These are phyloP conservation scores for Drosophila nebulosa DNA, from an alignment of 1,140 invertebrate species.

Conservation along the genomic window DNA sequence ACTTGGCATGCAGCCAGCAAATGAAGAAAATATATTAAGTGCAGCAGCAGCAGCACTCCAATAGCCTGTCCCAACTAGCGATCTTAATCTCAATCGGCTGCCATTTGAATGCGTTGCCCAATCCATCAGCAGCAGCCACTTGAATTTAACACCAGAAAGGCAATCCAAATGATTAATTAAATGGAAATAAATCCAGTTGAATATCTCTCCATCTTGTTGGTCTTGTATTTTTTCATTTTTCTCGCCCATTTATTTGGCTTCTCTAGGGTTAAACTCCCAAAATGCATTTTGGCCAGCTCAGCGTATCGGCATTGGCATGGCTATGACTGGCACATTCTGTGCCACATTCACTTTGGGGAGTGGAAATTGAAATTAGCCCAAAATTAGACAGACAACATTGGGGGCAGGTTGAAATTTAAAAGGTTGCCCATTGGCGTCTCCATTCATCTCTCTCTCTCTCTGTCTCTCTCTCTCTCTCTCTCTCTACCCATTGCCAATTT, in stretches of 20 bases:
- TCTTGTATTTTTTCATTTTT: no score
- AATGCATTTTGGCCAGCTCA: constrained; percentile 30
- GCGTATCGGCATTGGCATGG: background rate
- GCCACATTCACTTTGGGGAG: constrained; percentile 7
- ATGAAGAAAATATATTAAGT: constrained; percentile 38
- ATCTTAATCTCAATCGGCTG: background rate
- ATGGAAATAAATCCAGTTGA: no score
- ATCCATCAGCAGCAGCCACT: background rate
- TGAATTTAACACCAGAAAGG: constrained; percentile 47
- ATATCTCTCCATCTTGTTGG: no score
- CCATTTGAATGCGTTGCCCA: constrained; percentile 42
- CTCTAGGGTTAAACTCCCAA: constrained; percentile 41
- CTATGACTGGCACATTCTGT: background rate
- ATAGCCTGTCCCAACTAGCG: background rate
- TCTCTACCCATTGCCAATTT: constrained; percentile 34
- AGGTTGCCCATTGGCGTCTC: constrained; percentile 45
- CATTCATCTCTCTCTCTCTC: constrained; percentile 5
- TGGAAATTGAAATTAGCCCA: constrained; percentile 72
- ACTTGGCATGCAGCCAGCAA: constrained; percentile 56
- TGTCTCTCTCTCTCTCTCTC: constrained; percentile 25
- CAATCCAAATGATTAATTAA: background rate
- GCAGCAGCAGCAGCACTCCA: constrained; percentile 22
- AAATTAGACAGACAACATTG: constrained; percentile 59
- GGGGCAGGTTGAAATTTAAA: constrained; percentile 54
- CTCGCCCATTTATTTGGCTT: background rate